Evolutionary conservation across 2,797 vertebrate species (phyloP).

Genomic region (Phataginus tricuspis): DNA sequence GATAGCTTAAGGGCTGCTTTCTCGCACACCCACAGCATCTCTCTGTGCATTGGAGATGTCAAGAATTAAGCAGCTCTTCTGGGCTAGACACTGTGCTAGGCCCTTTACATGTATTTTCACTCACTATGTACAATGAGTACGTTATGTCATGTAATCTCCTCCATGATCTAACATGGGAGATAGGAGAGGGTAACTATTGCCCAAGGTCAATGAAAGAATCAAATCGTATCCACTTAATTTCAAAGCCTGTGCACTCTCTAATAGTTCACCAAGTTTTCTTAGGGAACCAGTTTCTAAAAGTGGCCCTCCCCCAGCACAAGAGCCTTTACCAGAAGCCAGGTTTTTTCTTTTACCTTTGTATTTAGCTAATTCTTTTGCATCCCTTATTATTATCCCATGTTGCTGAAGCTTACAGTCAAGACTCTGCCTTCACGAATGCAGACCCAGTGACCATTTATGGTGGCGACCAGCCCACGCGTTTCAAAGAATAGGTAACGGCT

Average conservation of each 20-base stretch:
- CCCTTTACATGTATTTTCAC: too few species aligned
- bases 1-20: background rate
- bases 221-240: background rate
- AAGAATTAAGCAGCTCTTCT: background rate
- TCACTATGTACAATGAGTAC: background rate
- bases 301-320: background rate
- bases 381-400: background rate
- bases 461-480: accelerated
- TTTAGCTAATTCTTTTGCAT: background rate
- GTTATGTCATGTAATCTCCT: background rate
- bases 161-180: background rate
- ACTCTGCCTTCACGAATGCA: background rate
- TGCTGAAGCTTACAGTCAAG: background rate
- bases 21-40: too few species aligned
- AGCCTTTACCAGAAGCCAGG: background rate
- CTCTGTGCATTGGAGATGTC: background rate
- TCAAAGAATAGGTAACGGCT: background rate
- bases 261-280: background rate
- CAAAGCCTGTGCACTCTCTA: background rate
- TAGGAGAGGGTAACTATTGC: background rate
- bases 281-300: background rate
- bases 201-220: background rate
- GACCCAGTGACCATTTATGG: background rate
- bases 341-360: background rate
- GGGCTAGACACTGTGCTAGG: background rate